Conservation (phyloP, 2,797 vertebrate species). For the Hafferia zeledoni region DNA sequence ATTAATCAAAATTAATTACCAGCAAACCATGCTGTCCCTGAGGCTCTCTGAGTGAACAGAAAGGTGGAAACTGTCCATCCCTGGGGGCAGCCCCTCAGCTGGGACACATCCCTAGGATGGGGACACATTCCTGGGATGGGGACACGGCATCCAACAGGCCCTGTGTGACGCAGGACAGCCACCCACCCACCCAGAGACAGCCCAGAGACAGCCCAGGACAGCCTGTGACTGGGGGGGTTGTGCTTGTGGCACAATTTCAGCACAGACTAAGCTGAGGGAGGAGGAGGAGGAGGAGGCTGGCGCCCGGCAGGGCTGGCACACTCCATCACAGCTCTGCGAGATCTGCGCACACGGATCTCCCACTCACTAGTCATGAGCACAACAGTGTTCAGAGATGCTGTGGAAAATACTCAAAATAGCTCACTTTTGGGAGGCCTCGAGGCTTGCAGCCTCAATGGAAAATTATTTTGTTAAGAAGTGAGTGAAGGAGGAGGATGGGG, state of each 20-base stretch:
- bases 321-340: not conserved
- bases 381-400: not conserved
- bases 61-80: not conserved
- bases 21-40: not conserved
- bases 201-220: not conserved
- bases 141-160: accelerated
- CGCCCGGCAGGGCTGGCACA: not conserved
- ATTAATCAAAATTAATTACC: not conserved
- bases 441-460: not conserved
- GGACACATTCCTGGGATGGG: accelerated
- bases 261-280: accelerated
- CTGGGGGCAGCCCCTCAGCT: not conserved
- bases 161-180: accelerated
- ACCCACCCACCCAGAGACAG: not conserved
- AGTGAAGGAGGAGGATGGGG: not conserved
- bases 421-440: not conserved
- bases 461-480: accelerated
- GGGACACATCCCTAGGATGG: accelerated
- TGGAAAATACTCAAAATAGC: not conserved
- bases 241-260: accelerated
- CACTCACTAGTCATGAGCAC: not conserved
- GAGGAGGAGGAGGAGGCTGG: not conserved
- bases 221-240: accelerated
- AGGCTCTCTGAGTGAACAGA: not conserved
- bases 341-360: not conserved